phyloP scores from a whole-genome alignment of 2,888 invertebrate genomes.

The Spilarctia lutea region DNA sequence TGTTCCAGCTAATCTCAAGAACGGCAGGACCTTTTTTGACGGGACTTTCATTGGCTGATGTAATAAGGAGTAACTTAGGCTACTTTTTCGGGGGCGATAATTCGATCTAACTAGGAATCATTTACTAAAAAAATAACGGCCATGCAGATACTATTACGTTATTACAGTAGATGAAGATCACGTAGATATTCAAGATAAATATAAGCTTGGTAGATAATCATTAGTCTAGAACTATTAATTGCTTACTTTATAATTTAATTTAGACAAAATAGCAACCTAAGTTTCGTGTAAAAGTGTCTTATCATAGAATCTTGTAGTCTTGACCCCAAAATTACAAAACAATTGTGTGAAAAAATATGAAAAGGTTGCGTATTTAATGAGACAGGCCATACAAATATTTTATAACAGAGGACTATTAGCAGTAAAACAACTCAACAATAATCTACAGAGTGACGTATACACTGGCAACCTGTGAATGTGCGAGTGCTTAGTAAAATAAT shows the following conservation, averaged over 20 bases:
- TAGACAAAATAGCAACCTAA: neutral
- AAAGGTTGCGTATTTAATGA: neutral
- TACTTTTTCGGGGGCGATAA: too few species aligned
- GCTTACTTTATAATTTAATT: neutral
- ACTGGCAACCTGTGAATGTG: neutral
- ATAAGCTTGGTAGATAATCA: neutral
- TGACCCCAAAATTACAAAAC: constrained; percentile 10
- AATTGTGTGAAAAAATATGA: neutral
- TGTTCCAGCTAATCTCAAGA: too few species aligned
- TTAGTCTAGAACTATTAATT: constrained; percentile 4
- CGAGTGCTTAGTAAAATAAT: neutral
- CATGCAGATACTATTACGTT: too few species aligned
- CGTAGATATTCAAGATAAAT: neutral
- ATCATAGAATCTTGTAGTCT: constrained; percentile 12
- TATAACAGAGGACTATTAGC: neutral
- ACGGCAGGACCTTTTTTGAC: too few species aligned
- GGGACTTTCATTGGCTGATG: too few species aligned
- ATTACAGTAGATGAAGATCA: too few species aligned
- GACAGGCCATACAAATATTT: neutral
- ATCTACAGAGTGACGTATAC: neutral
- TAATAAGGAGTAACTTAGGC: too few species aligned
- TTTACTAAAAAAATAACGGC: too few species aligned
- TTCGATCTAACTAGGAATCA: too few species aligned
- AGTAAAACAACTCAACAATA: neutral
- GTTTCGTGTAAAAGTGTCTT: constrained; percentile 14